These are phyloP conservation scores for Cheumatopsyche charites DNA, from an alignment of 1,140 invertebrate genomes.

Conservation along the genomic window DNA sequence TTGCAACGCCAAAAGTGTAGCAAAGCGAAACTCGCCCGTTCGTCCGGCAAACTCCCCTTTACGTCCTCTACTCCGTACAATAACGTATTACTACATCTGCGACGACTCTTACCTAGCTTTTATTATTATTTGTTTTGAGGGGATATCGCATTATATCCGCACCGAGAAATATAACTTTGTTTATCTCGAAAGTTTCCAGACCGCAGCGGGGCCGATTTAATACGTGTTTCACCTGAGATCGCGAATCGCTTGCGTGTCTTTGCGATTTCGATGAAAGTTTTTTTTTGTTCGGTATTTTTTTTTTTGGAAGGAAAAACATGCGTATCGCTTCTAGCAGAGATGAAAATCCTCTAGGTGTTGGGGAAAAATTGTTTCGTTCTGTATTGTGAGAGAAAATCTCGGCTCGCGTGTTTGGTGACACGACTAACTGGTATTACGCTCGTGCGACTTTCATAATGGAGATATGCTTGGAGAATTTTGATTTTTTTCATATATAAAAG, in stretches of 20 bases:
- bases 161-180: slow-evolving; percentile 35
- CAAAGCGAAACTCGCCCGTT: too few species aligned
- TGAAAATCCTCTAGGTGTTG: not conserved
- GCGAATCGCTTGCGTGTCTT: not conserved
- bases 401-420: slow-evolving; percentile 3
- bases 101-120: not conserved
- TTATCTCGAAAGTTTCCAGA: slow-evolving; percentile 38
- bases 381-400: not conserved
- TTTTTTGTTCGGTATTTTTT: too few species aligned
- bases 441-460: too few species aligned
- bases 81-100: slow-evolving; percentile 8
- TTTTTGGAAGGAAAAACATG: too few species aligned
- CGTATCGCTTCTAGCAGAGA: not conserved
- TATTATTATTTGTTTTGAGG: slow-evolving; percentile 24
- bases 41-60: not conserved
- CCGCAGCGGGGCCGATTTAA: slow-evolving; percentile 23
- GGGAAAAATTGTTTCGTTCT: not conserved
- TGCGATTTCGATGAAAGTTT: too few species aligned
- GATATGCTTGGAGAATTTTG: too few species aligned
- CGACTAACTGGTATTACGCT: slow-evolving; percentile 4
- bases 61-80: not conserved
- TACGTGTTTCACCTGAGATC: not conserved
- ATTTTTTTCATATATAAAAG: too few species aligned
- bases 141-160: slow-evolving; percentile 30
- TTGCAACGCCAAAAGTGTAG: too few species aligned